phyloP scores from a whole-genome alignment of 2,888 invertebrate species.

The Abrostola tripartita region DNA sequence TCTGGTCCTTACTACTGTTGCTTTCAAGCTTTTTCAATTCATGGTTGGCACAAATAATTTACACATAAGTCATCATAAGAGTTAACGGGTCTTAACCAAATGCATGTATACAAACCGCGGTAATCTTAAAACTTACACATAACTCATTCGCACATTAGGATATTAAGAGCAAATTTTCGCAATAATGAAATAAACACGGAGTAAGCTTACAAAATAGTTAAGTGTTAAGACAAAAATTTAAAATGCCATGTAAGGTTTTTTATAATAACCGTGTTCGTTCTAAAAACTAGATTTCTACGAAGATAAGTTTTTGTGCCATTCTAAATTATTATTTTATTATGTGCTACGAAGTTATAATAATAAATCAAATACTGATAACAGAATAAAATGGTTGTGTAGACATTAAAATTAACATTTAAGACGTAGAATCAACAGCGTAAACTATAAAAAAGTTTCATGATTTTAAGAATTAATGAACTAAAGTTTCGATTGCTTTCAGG shows the following conservation, averaged over 20 bases:
- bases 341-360: conserved; percentile 31
- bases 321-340: conserved; percentile 15
- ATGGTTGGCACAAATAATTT: too few relatives aligned
- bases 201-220: not conserved
- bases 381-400: not conserved
- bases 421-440: not conserved
- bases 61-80: too few relatives aligned
- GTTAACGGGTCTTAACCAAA: too few relatives aligned
- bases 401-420: conserved; percentile 1
- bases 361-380: conserved; percentile 35
- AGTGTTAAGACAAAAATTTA: conserved; percentile 22
- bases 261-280: conserved; percentile 15
- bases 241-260: conserved; percentile 29
- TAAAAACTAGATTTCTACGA: conserved; percentile 34
- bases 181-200: not conserved
- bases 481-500: conserved; percentile 41
- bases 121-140: too few relatives aligned
- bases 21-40: too few relatives aligned
- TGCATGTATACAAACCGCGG: too few relatives aligned
- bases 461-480: conserved; percentile 8
- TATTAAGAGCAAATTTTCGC: not conserved
- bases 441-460: not conserved
- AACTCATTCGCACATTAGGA: too few relatives aligned
- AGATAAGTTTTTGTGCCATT: conserved; percentile 41
- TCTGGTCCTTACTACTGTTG: too few relatives aligned